Percentiles rank a stretch among this genome's conserved stretches.
These are phyloP conservation scores for Druceiella hillmani DNA, from an alignment of 2,888 invertebrate species.

Conservation along the genomic window DNA sequence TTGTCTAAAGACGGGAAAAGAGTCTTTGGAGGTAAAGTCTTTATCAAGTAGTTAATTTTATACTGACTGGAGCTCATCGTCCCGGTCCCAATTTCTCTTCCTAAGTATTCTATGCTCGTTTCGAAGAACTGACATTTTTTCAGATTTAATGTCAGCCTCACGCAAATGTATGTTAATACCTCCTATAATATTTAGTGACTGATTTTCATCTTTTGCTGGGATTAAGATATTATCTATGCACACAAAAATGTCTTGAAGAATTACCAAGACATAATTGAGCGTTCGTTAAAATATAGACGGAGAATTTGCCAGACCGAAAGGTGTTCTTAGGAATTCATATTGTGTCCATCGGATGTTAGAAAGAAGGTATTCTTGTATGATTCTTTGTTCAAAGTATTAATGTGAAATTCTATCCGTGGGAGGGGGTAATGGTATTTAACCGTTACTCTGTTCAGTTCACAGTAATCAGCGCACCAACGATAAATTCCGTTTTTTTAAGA, in stretches of 20 bases:
- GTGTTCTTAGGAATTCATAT: conserved; percentile 1
- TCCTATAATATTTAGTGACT: background rate
- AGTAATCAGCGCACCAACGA: too few species aligned
- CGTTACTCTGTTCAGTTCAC: too few species aligned
- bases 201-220: conserved; percentile 1
- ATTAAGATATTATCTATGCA: conserved; percentile 1
- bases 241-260: too few species aligned
- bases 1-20: too few species aligned
- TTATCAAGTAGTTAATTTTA: background rate
- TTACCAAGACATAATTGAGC: too few species aligned
- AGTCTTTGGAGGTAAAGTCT: conserved; percentile 1
- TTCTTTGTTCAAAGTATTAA: too few species aligned
- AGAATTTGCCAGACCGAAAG: conserved; percentile 1
- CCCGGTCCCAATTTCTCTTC: background rate
- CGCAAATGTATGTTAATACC: background rate
- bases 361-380: too few species aligned
- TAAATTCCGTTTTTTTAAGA: too few species aligned
- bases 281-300: background rate
- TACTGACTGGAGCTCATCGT: background rate
- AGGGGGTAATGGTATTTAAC: too few species aligned
- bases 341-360: too few species aligned
- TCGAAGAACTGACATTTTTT: conserved; percentile 1
- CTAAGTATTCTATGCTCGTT: conserved; percentile 1
- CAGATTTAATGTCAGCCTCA: background rate
- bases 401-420: too few species aligned